These are phyloP conservation scores for Pyrgilauda ruficollis DNA, from an alignment of 2,113 vertebrate genomes.

Conservation along the genomic window DNA sequence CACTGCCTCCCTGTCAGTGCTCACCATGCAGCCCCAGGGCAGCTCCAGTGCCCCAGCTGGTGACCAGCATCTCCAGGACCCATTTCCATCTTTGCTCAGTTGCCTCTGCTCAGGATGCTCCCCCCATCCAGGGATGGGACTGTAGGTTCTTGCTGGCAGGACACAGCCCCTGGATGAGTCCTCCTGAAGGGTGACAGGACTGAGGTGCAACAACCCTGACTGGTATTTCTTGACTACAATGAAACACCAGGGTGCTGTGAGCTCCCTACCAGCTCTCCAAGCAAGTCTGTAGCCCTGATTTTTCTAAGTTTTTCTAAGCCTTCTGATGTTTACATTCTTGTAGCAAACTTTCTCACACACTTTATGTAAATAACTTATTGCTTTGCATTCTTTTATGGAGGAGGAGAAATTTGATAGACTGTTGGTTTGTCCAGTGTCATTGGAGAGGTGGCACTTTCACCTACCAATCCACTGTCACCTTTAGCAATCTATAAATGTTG, in stretches of 20 bases:
- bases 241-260: background rate
- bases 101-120: background rate
- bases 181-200: background rate
- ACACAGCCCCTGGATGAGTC: background rate
- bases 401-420: too few species aligned
- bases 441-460: too few species aligned
- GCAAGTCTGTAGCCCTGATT: background rate
- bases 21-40: fast-evolving
- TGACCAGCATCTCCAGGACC: background rate
- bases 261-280: background rate
- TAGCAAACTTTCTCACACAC: too few species aligned
- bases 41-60: background rate
- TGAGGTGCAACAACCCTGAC: background rate
- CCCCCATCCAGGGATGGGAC: background rate
- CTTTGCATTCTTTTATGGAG: too few species aligned
- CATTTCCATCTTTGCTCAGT: background rate
- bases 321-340: too few species aligned
- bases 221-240: background rate
- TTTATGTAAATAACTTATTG: too few species aligned
- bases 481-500: too few species aligned
- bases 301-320: too few species aligned
- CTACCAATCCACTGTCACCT: too few species aligned
- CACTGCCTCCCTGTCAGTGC: background rate
- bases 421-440: too few species aligned
- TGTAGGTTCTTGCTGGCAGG: background rate